Percentiles rank a stretch among this genome's conserved stretches.
These are phyloP conservation scores for Agrochola litura DNA, from an alignment of 2,888 invertebrate genomes.

Conservation along the genomic window DNA sequence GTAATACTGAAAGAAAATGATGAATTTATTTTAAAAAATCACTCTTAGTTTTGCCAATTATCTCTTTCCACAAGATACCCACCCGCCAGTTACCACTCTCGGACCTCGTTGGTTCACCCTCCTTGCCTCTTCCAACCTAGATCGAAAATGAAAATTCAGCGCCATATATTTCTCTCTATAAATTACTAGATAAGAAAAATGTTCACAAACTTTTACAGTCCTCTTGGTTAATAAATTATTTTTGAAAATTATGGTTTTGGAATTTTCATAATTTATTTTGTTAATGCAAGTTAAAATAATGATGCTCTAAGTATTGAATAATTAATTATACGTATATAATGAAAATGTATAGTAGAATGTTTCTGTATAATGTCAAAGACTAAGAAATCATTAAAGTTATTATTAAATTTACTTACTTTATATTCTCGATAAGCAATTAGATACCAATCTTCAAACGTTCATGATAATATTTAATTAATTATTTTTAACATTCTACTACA, in stretches of 20 bases:
- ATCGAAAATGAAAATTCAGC: slow-evolving; percentile 90
- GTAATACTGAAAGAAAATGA: slow-evolving; percentile 7
- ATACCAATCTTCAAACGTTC: not conserved
- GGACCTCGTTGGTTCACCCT: slow-evolving; percentile 82
- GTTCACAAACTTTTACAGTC: slow-evolving; percentile 83
- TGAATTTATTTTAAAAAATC: not conserved
- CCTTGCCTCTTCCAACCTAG: slow-evolving; percentile 88
- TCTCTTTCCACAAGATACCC: slow-evolving; percentile 82
- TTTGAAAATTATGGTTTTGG: slow-evolving; percentile 63
- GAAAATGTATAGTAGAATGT: slow-evolving; percentile 28
- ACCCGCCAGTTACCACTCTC: slow-evolving; percentile 89
- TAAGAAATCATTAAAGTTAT: not conserved
- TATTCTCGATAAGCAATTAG: not conserved
- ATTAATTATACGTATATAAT: slow-evolving; percentile 10
- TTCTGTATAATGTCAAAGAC: not conserved
- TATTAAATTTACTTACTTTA: not conserved
- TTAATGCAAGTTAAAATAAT: not conserved
- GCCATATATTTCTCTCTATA: slow-evolving; percentile 84
- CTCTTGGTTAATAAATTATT: slow-evolving; percentile 69
- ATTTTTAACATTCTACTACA: slow-evolving; percentile 29
- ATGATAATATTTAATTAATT: not conserved
- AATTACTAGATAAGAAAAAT: slow-evolving; percentile 82
- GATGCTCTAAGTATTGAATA: not conserved
- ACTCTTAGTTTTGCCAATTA: slow-evolving; percentile 57
- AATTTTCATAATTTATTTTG: slow-evolving; percentile 36